Conservation (phyloP, 2,797 vertebrate species). For the Myiothlypis coronata region DNA sequence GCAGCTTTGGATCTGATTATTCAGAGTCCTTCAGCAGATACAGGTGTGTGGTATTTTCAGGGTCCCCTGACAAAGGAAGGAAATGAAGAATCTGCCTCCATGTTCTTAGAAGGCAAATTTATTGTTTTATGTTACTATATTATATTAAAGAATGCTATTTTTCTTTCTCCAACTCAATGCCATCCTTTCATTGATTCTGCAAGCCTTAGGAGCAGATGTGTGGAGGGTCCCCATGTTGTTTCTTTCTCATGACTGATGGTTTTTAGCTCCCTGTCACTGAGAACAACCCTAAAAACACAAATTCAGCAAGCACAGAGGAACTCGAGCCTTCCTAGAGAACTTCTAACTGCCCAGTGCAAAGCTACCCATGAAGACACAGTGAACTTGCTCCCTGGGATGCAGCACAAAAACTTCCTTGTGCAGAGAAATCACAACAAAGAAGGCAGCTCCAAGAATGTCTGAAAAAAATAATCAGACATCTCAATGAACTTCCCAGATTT, state of each 20-base stretch:
- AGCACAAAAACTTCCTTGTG: background rate
- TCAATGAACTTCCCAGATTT: background rate
- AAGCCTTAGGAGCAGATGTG: background rate
- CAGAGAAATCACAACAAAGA: background rate
- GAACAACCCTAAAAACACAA: background rate
- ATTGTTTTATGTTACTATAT: too few species aligned
- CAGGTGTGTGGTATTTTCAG: too few species aligned
- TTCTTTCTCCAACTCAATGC: background rate
- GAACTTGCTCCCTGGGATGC: background rate
- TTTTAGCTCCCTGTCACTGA: background rate
- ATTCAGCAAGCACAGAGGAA: background rate
- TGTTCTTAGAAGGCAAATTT: too few species aligned
- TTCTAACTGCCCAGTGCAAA: background rate
- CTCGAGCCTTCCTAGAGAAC: background rate
- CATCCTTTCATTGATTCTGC: background rate
- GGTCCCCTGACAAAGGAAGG: too few species aligned
- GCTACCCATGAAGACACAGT: background rate
- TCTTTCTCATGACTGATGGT: background rate
- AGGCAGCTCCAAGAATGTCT: background rate
- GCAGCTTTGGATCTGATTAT: accelerated
- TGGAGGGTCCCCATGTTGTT: background rate
- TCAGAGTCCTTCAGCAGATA: background rate
- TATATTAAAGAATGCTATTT: background rate
- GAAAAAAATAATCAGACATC: background rate
- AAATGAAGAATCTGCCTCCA: too few species aligned